Percentiles rank a stretch among this genome's conserved stretches.
Conservation (phyloP, 35 echinoderm and acorn worm genomes). For the Acanthaster planci region DNA sequence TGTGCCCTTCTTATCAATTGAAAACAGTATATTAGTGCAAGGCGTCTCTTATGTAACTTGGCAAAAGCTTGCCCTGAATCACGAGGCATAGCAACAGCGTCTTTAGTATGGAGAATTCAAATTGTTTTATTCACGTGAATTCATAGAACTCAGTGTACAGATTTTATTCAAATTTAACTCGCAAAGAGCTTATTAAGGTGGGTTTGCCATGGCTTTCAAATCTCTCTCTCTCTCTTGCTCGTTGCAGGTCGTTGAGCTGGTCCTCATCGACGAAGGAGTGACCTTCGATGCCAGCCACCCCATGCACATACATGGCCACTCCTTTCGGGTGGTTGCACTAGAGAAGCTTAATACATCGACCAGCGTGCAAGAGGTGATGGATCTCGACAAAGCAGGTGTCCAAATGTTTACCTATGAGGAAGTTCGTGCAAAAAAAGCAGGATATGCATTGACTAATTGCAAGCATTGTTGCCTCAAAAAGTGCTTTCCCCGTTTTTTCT, state of each 20-base stretch:
- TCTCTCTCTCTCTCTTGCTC: neutral
- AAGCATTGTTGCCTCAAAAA: neutral
- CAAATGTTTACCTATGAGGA: neutral
- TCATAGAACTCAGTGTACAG: too few relatives aligned
- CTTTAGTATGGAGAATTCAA: too few relatives aligned
- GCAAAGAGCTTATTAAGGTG: too few relatives aligned
- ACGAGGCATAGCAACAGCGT: too few relatives aligned
- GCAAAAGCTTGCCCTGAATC: too few relatives aligned
- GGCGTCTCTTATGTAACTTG: too few relatives aligned
- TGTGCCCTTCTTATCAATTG: too few relatives aligned
- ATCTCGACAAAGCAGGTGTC: conserved; percentile 68
- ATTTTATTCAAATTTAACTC: too few relatives aligned
- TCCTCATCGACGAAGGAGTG: conserved; percentile 87
- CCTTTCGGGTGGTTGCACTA: conserved; percentile 74
- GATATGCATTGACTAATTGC: neutral
- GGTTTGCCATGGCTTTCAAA: too few relatives aligned
- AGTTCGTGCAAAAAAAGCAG: too few relatives aligned
- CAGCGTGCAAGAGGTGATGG: conserved; percentile 70
- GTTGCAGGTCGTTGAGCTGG: conserved; percentile 76
- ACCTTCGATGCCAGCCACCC: conserved; percentile 85
- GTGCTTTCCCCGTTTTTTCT: neutral
- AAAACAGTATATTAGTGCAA: too few relatives aligned
- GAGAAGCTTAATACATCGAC: conserved; percentile 52
- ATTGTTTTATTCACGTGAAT: too few relatives aligned
- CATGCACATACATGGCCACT: conserved; percentile 88